Evolutionary conservation across 2,888 invertebrate species (phyloP).

Genomic region (Glyphotaelius pellucidus): DNA sequence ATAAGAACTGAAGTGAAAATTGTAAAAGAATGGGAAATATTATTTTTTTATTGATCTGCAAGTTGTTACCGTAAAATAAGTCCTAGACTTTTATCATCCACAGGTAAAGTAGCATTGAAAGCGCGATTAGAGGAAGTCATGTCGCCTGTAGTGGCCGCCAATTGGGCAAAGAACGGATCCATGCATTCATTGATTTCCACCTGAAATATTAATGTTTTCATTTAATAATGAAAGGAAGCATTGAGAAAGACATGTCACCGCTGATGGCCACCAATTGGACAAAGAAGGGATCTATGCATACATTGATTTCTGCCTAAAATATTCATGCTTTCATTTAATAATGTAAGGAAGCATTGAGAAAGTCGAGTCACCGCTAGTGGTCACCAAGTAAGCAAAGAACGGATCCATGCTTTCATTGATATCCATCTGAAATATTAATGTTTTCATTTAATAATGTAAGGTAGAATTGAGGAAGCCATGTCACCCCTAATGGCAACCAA

Average conservation of each 20-base stretch:
- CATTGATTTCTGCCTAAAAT: no score
- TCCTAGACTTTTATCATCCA: conserved; percentile 73
- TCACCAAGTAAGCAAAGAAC: conserved; percentile 79
- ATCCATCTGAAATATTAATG: conserved; percentile 68
- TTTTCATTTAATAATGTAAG: background rate
- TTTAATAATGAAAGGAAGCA: conserved; percentile 68
- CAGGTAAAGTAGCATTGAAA: conserved; percentile 78
- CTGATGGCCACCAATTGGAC: conserved; percentile 79
- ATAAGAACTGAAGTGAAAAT: background rate
- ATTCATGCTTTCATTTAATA: no score
- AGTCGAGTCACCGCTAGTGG: conserved; percentile 79
- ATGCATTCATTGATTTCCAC: conserved; percentile 72
- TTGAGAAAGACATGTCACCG: conserved; percentile 80
- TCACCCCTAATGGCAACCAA: conserved; percentile 79
- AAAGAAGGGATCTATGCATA: conserved; percentile 79
- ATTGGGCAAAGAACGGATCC: conserved; percentile 80
- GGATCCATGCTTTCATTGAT: conserved; percentile 76
- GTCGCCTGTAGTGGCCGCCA: conserved; percentile 79
- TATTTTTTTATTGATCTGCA: no score
- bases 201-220: conserved; percentile 39
- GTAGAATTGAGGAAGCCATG: conserved; percentile 78
- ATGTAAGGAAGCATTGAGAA: conserved; percentile 79
- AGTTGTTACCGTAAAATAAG: conserved; percentile 72
- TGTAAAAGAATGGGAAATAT: background rate
- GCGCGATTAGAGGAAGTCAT: conserved; percentile 80